Evolutionary conservation across 2,113 vertebrate genomes (phyloP).

Genomic region (Sminthopsis crassicaudata): DNA sequence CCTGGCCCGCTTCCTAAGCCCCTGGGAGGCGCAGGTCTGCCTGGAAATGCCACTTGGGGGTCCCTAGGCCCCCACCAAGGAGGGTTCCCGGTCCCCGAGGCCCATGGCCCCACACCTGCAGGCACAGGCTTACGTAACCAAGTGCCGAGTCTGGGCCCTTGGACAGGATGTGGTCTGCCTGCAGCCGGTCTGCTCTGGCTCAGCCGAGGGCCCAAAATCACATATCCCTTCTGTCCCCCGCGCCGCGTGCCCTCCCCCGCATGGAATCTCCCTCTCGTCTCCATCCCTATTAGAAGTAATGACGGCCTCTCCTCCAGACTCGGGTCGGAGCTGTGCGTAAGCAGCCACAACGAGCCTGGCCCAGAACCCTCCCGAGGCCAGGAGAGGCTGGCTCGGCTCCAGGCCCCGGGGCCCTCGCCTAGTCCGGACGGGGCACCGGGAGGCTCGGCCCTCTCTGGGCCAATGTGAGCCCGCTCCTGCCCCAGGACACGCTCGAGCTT

Average conservation of each 20-base stretch:
- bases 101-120: too few species aligned
- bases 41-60: neutral
- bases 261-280: constrained; percentile 45
- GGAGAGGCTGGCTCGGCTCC: constrained; percentile 4
- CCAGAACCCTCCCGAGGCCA: constrained; percentile 41
- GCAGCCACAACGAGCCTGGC: neutral
- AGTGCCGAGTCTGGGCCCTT: constrained; percentile 24
- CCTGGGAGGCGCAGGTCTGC: neutral
- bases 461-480: neutral
- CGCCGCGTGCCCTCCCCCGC: neutral
- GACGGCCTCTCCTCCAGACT: constrained; percentile 49
- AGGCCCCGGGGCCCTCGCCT: neutral
- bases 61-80: neutral
- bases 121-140: neutral
- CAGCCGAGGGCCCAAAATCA: constrained; percentile 69
- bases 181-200: neutral
- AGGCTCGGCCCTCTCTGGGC: too few species aligned
- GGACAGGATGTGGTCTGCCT: constrained; percentile 34
- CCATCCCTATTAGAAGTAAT: constrained; percentile 73
- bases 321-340: neutral
- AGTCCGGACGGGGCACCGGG: too few species aligned
- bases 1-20: neutral
- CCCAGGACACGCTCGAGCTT: neutral
- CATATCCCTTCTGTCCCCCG: constrained; percentile 44
- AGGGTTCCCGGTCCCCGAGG: neutral